phyloP scores from a whole-genome alignment of 2,888 invertebrate genomes.

The Platerodrilus igneus region DNA sequence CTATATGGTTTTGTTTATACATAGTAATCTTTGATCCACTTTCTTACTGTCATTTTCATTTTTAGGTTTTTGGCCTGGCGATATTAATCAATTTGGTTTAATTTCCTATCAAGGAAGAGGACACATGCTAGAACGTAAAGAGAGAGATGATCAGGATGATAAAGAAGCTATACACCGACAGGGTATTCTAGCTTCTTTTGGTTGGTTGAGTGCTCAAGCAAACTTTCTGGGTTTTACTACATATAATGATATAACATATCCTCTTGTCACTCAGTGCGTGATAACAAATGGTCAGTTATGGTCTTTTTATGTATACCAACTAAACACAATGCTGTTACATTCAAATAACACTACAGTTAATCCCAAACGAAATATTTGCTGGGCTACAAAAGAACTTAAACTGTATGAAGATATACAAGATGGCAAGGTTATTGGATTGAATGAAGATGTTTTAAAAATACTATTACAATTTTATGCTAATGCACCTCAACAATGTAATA shows the following conservation, averaged over 20 bases:
- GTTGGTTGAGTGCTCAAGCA: slow-evolving; percentile 75
- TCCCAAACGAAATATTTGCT: slow-evolving; percentile 73
- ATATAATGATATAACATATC: slow-evolving; percentile 86
- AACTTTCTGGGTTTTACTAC: slow-evolving; percentile 85
- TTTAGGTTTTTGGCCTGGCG: slow-evolving; percentile 81
- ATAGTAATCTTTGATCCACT: not conserved
- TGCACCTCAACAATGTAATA: slow-evolving; percentile 57
- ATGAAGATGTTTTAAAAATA: slow-evolving; percentile 70
- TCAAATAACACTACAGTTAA: slow-evolving; percentile 60
- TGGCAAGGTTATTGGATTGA: slow-evolving; percentile 70
- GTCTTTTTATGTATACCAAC: slow-evolving; percentile 85
- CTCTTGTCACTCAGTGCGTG: slow-evolving; percentile 81
- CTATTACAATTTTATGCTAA: slow-evolving; percentile 73
- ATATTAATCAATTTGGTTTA: slow-evolving; percentile 69
- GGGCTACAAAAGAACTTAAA: slow-evolving; percentile 65
- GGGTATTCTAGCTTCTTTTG: slow-evolving; percentile 74
- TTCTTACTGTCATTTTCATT: too few species aligned
- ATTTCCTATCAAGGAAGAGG: slow-evolving; percentile 69
- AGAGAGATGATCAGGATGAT: slow-evolving; percentile 52
- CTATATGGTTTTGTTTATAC: not conserved
- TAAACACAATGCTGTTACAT: slow-evolving; percentile 77
- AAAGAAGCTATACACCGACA: slow-evolving; percentile 66
- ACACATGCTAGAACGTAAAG: slow-evolving; percentile 53
- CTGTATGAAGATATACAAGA: slow-evolving; percentile 72
- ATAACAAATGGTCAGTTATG: slow-evolving; percentile 84